Conservation (phyloP, 2,797 vertebrate species). For the Erithacus rubecula region DNA sequence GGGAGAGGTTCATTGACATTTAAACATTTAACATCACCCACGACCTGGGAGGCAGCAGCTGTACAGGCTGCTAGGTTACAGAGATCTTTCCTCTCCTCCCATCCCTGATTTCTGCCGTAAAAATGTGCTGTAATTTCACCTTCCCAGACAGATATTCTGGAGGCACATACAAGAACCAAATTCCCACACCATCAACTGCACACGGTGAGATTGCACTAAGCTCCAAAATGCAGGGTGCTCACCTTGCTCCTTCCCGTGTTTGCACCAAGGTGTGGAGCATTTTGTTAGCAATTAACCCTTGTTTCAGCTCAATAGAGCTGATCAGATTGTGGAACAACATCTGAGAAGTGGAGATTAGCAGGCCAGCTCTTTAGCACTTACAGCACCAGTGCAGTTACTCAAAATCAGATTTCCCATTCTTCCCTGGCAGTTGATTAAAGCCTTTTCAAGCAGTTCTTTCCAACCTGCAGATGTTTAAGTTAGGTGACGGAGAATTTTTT, state of each 20-base stretch:
- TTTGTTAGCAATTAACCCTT: constrained; percentile 59
- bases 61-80: not conserved
- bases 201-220: not conserved
- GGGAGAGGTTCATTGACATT: not conserved
- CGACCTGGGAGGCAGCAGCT: not conserved
- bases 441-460: constrained; percentile 14
- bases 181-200: not conserved
- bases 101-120: not conserved
- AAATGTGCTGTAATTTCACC: not conserved
- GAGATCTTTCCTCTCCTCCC: not conserved
- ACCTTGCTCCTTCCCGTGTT: not conserved
- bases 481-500: not conserved
- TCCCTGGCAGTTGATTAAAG: constrained; percentile 19
- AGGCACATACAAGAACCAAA: not conserved
- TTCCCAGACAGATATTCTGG: not conserved
- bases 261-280: not conserved
- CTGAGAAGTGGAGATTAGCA: constrained; percentile 38
- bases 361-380: constrained; percentile 5
- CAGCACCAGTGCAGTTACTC: not conserved
- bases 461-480: constrained; percentile 5
- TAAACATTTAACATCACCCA: not conserved
- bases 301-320: constrained; percentile 17
- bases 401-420: constrained; percentile 52
- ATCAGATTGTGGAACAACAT: constrained; percentile 54
- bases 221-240: not conserved